phyloP scores from a whole-genome alignment of 2,888 invertebrate genomes.

The Pterostichus niger region DNA sequence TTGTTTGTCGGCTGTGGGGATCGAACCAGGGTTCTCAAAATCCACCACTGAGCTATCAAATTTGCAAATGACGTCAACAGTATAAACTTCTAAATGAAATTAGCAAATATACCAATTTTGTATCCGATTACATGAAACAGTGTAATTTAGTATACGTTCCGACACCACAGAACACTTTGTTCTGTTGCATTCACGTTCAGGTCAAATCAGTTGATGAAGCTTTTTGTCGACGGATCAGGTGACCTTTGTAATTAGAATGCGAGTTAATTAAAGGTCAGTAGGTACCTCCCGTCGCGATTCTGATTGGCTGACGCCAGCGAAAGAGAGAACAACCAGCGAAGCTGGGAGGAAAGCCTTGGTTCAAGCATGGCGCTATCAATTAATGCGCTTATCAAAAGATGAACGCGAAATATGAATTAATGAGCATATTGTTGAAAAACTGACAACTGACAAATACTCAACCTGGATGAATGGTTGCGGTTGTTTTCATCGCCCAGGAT shows the following conservation, averaged over 20 bases:
- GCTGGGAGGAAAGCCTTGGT: not conserved
- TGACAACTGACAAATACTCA: conserved; percentile 39
- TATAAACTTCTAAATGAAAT: too few species aligned
- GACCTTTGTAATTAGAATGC: conserved; percentile 64
- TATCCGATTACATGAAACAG: too few species aligned
- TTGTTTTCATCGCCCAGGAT: too few species aligned
- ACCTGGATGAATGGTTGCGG: not conserved
- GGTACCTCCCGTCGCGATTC: conserved; percentile 35
- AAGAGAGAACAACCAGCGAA: conserved; percentile 11
- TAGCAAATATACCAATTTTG: too few species aligned
- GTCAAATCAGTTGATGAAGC: conserved; percentile 49
- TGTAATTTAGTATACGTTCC: too few species aligned
- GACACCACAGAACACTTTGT: too few species aligned
- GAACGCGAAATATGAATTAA: conserved; percentile 41
- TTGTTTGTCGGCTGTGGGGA: too few species aligned
- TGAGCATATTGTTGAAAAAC: conserved; percentile 44
- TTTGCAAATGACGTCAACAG: too few species aligned
- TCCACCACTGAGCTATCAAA: too few species aligned
- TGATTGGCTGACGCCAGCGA: conserved; percentile 44
- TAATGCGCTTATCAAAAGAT: conserved; percentile 30
- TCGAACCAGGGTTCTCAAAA: too few species aligned
- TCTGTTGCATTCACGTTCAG: not conserved
- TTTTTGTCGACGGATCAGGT: conserved; percentile 47
- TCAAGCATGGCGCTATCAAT: not conserved
- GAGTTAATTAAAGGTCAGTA: conserved; percentile 64